phyloP scores from a whole-genome alignment of 2,888 invertebrate genomes.

The Monoplex corrugatus region DNA sequence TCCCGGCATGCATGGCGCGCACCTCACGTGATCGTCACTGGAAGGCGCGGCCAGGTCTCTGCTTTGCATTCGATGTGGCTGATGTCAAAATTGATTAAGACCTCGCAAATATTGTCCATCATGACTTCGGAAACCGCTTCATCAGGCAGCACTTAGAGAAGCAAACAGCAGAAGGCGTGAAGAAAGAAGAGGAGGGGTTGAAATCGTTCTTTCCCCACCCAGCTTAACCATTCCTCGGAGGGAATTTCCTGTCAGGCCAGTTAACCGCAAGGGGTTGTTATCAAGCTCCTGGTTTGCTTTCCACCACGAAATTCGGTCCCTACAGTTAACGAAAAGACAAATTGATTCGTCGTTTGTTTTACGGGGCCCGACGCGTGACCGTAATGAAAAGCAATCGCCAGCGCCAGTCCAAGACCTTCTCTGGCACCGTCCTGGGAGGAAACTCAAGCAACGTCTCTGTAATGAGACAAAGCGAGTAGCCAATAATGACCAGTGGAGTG shows the following conservation, averaged over 20 bases:
- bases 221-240: background rate
- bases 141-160: constrained; percentile 46
- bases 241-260: constrained; percentile 36
- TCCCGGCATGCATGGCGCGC: constrained; percentile 12
- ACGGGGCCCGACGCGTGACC: constrained; percentile 28
- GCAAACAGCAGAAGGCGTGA: constrained; percentile 47
- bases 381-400: constrained; percentile 41
- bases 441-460: constrained; percentile 26
- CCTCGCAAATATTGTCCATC: constrained; percentile 45
- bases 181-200: background rate
- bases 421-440: constrained; percentile 25
- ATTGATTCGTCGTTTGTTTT: constrained; percentile 51
- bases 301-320: constrained; percentile 20
- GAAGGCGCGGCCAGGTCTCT: constrained; percentile 8
- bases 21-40: constrained; percentile 1
- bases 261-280: constrained; percentile 31
- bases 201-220: background rate
- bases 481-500: constrained; percentile 34
- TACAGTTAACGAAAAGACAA: constrained; percentile 43
- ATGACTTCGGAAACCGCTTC: constrained; percentile 53
- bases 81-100: constrained; percentile 50
- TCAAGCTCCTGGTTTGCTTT: background rate
- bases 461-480: constrained; percentile 42
- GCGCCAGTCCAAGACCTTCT: background rate
- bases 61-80: constrained; percentile 47